A percentile compares a stretch with the other conserved stretches of the same genome.
Conservation (phyloP, 92 coral and sea anemone genomes). For the Pocillopora grandis region DNA sequence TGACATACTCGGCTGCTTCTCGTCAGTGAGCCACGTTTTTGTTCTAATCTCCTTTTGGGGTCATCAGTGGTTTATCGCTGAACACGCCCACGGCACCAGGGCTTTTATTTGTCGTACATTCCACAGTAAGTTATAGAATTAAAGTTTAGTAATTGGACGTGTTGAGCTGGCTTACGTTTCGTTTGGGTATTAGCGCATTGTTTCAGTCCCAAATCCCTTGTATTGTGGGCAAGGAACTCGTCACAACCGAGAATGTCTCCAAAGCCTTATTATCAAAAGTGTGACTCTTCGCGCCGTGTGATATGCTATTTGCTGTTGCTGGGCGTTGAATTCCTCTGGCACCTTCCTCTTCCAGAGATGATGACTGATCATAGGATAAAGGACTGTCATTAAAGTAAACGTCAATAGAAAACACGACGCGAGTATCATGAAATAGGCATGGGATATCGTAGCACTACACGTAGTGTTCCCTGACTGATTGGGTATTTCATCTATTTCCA, state of each 20-base stretch:
- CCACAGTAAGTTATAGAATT: background rate
- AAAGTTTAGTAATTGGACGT: background rate
- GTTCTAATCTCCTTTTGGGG: too few species aligned
- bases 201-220: background rate
- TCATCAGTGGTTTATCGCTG: too few species aligned
- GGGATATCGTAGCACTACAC: background rate
- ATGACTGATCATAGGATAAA: slow-evolving; percentile 33
- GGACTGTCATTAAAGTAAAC: slow-evolving; percentile 25
- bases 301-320: slow-evolving; percentile 19
- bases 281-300: slow-evolving; percentile 37
- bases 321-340: slow-evolving; percentile 31
- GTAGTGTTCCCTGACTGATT: background rate
- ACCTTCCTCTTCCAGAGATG: slow-evolving; percentile 41
- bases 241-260: background rate
- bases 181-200: background rate
- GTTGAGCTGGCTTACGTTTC: background rate
- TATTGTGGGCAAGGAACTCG: background rate
- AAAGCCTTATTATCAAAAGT: slow-evolving; percentile 30
- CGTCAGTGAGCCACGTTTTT: too few species aligned
- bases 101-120: too few species aligned
- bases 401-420: slow-evolving; percentile 26
- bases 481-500: too few species aligned
- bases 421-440: background rate
- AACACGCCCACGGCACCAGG: too few species aligned
- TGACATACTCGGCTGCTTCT: too few species aligned